Evolutionary conservation across 1,140 invertebrate genomes (phyloP).

Genomic region (Drosophila melanogaster): Release_6_plus_ISO1_MT NT_033777.3:29112501-29113000

Average conservation of each 20-base stretch:
- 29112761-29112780: slow-evolving; percentile 26
- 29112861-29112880: too few relatives aligned
- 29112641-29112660: slow-evolving; percentile 19
- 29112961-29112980: too few relatives aligned
- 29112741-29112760: slow-evolving; percentile 34
- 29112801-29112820: too few relatives aligned
- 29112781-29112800: neutral
- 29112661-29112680: slow-evolving; percentile 8
- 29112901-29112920: too few relatives aligned
- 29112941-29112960: too few relatives aligned
- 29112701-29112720: neutral
- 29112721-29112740: slow-evolving; percentile 21
- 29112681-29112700: slow-evolving; percentile 7
- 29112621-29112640: slow-evolving; percentile 31
- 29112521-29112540: slow-evolving; percentile 9
- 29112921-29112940: too few relatives aligned
- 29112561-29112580: slow-evolving; percentile 49
- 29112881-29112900: too few relatives aligned
- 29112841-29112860: too few relatives aligned
- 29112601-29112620: slow-evolving; percentile 3
- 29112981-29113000: too few relatives aligned
- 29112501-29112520: neutral
- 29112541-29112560: slow-evolving; percentile 30
- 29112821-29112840: too few relatives aligned
- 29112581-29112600: slow-evolving; percentile 37